Evolutionary conservation across 2,113 vertebrate species (phyloP), one percentile per base, ranked within the genome.

Genomic region (Scopus umbretta): DNA sequence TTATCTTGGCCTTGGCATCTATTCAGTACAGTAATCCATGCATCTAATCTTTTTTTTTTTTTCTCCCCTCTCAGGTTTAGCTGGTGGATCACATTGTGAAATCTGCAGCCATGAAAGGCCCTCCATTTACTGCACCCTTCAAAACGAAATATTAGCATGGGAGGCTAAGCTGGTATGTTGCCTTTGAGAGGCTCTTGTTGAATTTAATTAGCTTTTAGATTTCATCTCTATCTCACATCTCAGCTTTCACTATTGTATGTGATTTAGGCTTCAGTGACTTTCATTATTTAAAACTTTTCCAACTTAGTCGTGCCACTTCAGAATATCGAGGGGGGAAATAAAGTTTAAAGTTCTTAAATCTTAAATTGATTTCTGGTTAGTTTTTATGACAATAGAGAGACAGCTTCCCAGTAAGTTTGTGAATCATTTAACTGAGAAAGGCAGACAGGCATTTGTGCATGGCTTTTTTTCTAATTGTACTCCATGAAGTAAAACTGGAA

Each of bases 181-280:
- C 94, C 88, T 97, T 97, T 92, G 93, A 97, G 97, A 97, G 88
- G 86, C 80, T 96, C 96, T 97, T 94, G 86, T 92, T 97, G 96
- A 97, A 98, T 98, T 97, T 98, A 98, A 98, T 98, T 97, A 98
- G 96, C 94, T 97, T 98, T 97, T 97, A 97, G 94, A 98, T 98
- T 98, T 97, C 97, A 94, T 97, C 97, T 97, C 88, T 72, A 62
- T 96, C 93, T 97, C 67, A 7, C 72, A 86, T 96, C 97, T 97
- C 82, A 71, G 94, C 91, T 98, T 98, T 98, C 91, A 88, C 94
- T 88, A 91, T 96, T 96, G 96, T 97, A 79, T 86, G 76, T 94
- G 94, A 96, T 97, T 98, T 97, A 97, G 96, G 97, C 97, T 95
- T 97, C 95, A 92, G 70, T 97, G 94, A 93, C 79, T 98, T 98